Percentiles rank a stretch among this genome's conserved stretches.
These are phyloP conservation scores for Chalcis sispes DNA, from an alignment of 2,888 invertebrate genomes.

Conservation along the genomic window DNA sequence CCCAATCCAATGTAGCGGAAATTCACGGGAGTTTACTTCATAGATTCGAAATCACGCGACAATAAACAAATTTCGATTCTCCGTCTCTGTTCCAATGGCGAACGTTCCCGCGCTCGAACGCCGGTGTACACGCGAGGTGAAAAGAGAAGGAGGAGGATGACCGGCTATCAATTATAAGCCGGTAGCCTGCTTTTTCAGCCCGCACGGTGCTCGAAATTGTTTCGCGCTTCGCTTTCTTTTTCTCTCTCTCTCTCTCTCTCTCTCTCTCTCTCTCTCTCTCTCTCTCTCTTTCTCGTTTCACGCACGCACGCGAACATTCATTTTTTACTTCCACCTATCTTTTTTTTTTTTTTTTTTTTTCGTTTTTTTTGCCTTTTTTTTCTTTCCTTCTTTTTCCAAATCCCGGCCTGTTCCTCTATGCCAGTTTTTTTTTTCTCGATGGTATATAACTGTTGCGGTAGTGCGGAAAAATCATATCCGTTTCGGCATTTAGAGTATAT, in stretches of 20 bases:
- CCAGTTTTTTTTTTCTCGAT: not conserved
- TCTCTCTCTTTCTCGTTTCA: no score
- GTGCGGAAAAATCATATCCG: slow-evolving; percentile 48
- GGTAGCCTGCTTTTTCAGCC: slow-evolving; percentile 28
- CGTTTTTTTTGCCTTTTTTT: no score
- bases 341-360: no score
- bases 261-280: not conserved
- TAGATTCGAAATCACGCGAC: slow-evolving; percentile 43
- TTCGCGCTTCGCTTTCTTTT: slow-evolving; percentile 9
- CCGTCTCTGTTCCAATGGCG: not conserved
- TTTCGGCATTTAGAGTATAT: slow-evolving; percentile 38
- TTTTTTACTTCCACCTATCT: no score
- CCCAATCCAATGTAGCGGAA: slow-evolving; percentile 11
- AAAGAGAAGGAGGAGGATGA: not conserved
- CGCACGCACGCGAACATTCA: no score
- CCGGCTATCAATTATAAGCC: slow-evolving; percentile 45
- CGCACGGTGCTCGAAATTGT: slow-evolving; percentile 40
- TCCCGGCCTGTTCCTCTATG: not conserved
- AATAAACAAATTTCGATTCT: slow-evolving; percentile 51
- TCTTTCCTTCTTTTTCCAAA: not conserved
- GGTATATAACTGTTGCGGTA: not conserved
- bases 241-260: not conserved
- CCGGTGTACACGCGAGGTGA: not conserved
- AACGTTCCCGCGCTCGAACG: not conserved
- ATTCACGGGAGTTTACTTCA: slow-evolving; percentile 39